Percentiles rank a stretch among this genome's conserved stretches.
Conservation (phyloP, 2,797 vertebrate genomes). For the Ara ararauna region DNA sequence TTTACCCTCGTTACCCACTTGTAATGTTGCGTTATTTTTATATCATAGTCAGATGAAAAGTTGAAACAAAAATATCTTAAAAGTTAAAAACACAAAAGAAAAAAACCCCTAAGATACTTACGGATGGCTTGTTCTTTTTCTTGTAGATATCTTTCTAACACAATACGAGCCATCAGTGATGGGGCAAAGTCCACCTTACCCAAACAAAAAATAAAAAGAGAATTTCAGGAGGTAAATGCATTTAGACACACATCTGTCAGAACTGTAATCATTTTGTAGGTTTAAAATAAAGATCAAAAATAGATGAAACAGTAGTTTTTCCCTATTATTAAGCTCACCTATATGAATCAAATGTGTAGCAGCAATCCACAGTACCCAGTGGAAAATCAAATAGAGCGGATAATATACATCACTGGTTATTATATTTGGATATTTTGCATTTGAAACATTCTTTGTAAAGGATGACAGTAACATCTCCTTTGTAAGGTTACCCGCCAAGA, state of each 20-base stretch:
- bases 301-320: conserved; percentile 29
- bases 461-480: not conserved
- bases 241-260: conserved; percentile 36
- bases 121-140: conserved; percentile 83
- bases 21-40: conserved; percentile 69
- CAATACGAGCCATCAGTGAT: conserved; percentile 92
- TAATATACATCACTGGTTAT: not conserved
- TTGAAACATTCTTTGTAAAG: not conserved
- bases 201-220: conserved; percentile 56
- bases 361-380: conserved; percentile 3
- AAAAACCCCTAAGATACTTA: conserved; percentile 78
- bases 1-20: conserved; percentile 74
- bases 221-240: conserved; percentile 41
- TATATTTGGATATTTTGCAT: not conserved
- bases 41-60: conserved; percentile 25
- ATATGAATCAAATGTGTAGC: not conserved
- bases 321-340: conserved; percentile 7
- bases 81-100: not conserved
- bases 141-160: conserved; percentile 93
- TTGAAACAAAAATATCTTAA: conserved; percentile 3
- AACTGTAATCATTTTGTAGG: conserved; percentile 30
- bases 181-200: conserved; percentile 93
- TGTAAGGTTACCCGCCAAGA: not conserved
- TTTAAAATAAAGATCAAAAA: conserved; percentile 44
- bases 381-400: not conserved